These are phyloP conservation scores for Sylvietta virens DNA, from an alignment of 2,113 vertebrate genomes.

Conservation along the genomic window DNA sequence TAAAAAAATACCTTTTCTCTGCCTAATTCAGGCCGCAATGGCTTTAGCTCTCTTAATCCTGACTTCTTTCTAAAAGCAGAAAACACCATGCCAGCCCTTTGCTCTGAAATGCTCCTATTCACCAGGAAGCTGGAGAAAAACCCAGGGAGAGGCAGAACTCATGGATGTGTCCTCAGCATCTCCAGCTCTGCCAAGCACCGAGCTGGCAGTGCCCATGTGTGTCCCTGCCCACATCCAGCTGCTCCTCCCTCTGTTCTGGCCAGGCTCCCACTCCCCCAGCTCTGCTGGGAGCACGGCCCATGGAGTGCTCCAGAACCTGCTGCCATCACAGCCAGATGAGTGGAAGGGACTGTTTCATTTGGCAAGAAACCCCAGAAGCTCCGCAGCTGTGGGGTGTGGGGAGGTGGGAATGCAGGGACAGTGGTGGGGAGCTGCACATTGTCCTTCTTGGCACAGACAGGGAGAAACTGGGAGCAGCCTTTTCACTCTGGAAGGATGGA, in stretches of 20 bases:
- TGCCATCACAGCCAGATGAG: not conserved
- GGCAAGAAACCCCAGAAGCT: not conserved
- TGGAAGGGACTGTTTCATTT: not conserved
- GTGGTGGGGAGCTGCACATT: not conserved
- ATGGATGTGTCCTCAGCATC: not conserved
- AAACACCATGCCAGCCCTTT: not conserved
- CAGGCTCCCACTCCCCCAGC: not conserved
- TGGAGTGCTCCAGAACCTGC: not conserved
- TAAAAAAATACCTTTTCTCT: not conserved
- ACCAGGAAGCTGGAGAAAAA: not conserved
- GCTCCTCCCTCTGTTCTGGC: not conserved
- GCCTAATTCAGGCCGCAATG: not conserved
- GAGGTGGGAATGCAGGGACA: not conserved
- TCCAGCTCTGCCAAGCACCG: not conserved
- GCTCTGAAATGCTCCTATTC: not conserved
- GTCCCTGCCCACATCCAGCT: slow-evolving; percentile 9
- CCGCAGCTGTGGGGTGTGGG: not conserved
- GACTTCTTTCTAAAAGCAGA: not conserved
- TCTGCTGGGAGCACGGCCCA: not conserved
- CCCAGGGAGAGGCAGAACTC: not conserved
- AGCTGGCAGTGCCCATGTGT: not conserved
- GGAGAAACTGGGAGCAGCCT: not conserved
- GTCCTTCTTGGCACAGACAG: not conserved
- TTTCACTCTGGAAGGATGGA: not conserved
- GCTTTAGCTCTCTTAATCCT: not conserved